Evolutionary conservation across 2,888 invertebrate genomes (phyloP).

Genomic region (Caenorhabditis sp.): DNA sequence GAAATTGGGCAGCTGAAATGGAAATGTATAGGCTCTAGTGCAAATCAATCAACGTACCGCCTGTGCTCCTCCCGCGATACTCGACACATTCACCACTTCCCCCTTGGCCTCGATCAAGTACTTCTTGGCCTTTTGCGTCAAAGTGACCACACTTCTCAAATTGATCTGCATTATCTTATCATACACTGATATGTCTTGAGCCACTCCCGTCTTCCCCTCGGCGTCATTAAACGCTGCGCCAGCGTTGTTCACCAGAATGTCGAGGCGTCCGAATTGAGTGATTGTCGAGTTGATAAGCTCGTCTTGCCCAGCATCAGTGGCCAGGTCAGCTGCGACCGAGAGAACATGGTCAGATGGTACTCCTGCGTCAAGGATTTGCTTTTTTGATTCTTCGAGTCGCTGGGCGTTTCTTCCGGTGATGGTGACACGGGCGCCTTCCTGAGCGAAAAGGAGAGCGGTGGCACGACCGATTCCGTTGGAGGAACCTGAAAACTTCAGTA

Average conservation of each 20-base stretch:
- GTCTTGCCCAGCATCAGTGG: slow-evolving; percentile 13
- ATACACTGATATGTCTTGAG: slow-evolving; percentile 21
- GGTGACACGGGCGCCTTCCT: slow-evolving; percentile 40
- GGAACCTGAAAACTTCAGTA: slow-evolving; percentile 10
- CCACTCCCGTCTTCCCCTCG: slow-evolving; percentile 9
- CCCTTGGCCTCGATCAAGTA: slow-evolving; percentile 53
- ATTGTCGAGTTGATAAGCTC: slow-evolving; percentile 23
- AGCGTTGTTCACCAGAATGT: slow-evolving; percentile 47
- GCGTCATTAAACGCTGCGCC: slow-evolving; percentile 27
- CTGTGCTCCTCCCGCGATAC: slow-evolving; percentile 23
- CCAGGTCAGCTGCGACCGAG: slow-evolving; percentile 12
- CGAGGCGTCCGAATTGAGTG: slow-evolving; percentile 21
- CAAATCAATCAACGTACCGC: slow-evolving; percentile 1
- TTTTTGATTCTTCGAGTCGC: slow-evolving; percentile 30
- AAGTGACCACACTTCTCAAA: slow-evolving; percentile 34
- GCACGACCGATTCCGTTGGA: slow-evolving; percentile 49
- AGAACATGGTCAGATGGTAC: slow-evolving; percentile 16
- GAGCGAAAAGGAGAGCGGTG: slow-evolving; percentile 25
- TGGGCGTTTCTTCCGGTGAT: slow-evolving; percentile 38
- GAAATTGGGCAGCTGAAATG: slow-evolving; percentile 25
- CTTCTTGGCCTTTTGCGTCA: slow-evolving; percentile 50
- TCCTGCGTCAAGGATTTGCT: slow-evolving; percentile 21
- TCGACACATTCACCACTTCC: slow-evolving; percentile 54
- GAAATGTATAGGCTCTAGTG: too few species aligned
- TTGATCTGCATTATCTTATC: slow-evolving; percentile 33